phyloP scores from a whole-genome alignment of 1,140 invertebrate genomes.

The Drosophila punjabiensis region DNA sequence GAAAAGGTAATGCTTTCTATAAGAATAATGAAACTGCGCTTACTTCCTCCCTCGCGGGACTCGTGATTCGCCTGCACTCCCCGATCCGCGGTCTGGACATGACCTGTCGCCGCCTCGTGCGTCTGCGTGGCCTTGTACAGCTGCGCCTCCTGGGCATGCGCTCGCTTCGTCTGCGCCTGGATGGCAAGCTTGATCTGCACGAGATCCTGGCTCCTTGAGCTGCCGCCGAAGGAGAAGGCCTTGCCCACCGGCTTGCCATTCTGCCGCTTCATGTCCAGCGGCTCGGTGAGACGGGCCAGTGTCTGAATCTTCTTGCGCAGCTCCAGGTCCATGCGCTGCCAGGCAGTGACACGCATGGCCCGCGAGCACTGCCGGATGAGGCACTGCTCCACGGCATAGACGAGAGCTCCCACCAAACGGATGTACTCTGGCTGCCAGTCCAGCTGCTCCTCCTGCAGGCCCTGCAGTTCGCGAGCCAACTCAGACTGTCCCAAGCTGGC shows the following conservation, averaged over 20 bases:
- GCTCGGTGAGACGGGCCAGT: slow-evolving; percentile 86
- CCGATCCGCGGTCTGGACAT: slow-evolving; percentile 74
- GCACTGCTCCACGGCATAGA: slow-evolving; percentile 88
- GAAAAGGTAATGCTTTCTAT: neutral
- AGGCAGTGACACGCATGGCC: slow-evolving; percentile 88
- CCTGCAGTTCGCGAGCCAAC: slow-evolving; percentile 75
- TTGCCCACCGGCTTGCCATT: slow-evolving; percentile 71
- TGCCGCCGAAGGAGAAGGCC: slow-evolving; percentile 77
- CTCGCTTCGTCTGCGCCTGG: slow-evolving; percentile 86
- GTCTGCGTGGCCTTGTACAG: slow-evolving; percentile 80
- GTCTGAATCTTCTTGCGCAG: slow-evolving; percentile 88
- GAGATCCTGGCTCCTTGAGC: slow-evolving; percentile 86
- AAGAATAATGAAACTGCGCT: slow-evolving; percentile 1
- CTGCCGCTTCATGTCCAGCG: slow-evolving; percentile 74
- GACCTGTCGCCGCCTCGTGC: slow-evolving; percentile 42
- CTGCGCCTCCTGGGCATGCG: slow-evolving; percentile 73
- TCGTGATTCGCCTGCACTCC: slow-evolving; percentile 80
- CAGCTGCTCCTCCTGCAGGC: slow-evolving; percentile 82
- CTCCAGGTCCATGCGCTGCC: slow-evolving; percentile 88
- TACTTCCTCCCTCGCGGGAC: slow-evolving; percentile 65
- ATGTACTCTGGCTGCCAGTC: slow-evolving; percentile 85
- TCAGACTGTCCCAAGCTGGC: slow-evolving; percentile 69
- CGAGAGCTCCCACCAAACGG: slow-evolving; percentile 83
- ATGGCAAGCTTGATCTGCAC: slow-evolving; percentile 88
- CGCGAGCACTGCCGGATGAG: slow-evolving; percentile 88